These are phyloP conservation scores for Diceros bicornis DNA, from an alignment of 2,797 vertebrate species.

Conservation along the genomic window DNA sequence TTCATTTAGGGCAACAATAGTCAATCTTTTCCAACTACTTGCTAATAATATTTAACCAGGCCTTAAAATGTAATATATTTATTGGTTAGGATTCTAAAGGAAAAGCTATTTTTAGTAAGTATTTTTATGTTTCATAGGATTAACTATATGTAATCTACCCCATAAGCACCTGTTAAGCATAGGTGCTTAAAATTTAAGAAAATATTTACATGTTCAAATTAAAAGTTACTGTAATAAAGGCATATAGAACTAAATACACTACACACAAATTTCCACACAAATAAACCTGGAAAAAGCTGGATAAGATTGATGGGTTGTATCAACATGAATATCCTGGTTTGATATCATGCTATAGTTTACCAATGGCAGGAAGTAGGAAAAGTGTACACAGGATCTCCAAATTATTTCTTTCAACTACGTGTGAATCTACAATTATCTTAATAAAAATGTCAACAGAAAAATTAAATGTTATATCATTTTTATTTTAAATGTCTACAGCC, in stretches of 20 bases:
- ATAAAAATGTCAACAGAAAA: background rate
- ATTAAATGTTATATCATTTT: background rate
- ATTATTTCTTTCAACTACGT: background rate
- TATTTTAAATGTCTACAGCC: background rate
- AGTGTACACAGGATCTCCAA: background rate
- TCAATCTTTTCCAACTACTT: slow-evolving; percentile 34
- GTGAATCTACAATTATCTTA: background rate
- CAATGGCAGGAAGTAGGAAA: background rate
- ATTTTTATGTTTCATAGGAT: background rate
- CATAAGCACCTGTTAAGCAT: background rate
- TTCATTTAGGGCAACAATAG: background rate
- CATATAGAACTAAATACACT: background rate
- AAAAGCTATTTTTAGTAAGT: background rate
- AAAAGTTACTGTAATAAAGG: background rate
- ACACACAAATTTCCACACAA: background rate
- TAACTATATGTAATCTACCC: background rate
- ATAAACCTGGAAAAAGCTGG: background rate
- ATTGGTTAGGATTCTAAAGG: background rate
- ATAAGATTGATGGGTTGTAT: background rate
- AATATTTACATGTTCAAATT: slow-evolving; percentile 6
- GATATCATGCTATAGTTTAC: background rate
- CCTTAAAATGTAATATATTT: slow-evolving; percentile 22
- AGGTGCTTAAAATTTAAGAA: slow-evolving; percentile 7
- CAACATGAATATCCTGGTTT: background rate
- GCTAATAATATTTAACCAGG: background rate